Base-by-base conservation (phyloP, 1,140 invertebrate species). In the Drosophila cardini region DNA sequence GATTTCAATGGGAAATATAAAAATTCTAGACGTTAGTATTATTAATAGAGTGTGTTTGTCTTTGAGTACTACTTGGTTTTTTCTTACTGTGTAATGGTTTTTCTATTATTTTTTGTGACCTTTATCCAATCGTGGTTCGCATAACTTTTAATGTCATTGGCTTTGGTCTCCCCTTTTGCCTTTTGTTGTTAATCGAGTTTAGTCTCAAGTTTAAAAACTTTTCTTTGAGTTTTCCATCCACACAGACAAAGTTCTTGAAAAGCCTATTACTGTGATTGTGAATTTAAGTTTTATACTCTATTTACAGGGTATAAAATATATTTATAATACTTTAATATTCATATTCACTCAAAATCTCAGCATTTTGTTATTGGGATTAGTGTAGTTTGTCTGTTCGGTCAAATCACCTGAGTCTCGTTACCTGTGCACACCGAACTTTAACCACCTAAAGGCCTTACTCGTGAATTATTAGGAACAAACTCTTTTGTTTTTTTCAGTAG, bases 41-140 rank as follows among this genome's bases (percentile, higher is more conserved):
- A 4, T 5, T 26, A 4, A 1, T 26, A 5, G 2, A 26, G 5
- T 5, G 0, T 4, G 21, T n/a, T n/a, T n/a, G n/a, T n/a, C n/a
- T n/a, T n/a, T n/a, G 2, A 26, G 5, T 34, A 32, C 10, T 45
- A 13, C 45, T 53, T 40, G 15, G 26, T 36, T 18, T 52, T 45
- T 72, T 57, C 65, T 72, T 43, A 65, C 57, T 65, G 65, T 65
- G 69, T 57, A 65, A 57, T 72, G 61, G 21, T 65, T 45, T 65
- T 42, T 43, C 64, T 71, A 64, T 43, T 48, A 0, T 16, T 63
- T 43, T 56, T 65, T 30, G 42, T 55, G 45, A 65, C 62, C 69
- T 42, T 72, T 72, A 57, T 26, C 21, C 34, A 64, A 9, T 38
- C 34, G 36, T 26, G 36, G 43, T 42, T 16, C 43, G 26, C 62